Base-by-base conservation (phyloP, 2,888 invertebrate genomes). In the Arrhopalites spinosus region DNA sequence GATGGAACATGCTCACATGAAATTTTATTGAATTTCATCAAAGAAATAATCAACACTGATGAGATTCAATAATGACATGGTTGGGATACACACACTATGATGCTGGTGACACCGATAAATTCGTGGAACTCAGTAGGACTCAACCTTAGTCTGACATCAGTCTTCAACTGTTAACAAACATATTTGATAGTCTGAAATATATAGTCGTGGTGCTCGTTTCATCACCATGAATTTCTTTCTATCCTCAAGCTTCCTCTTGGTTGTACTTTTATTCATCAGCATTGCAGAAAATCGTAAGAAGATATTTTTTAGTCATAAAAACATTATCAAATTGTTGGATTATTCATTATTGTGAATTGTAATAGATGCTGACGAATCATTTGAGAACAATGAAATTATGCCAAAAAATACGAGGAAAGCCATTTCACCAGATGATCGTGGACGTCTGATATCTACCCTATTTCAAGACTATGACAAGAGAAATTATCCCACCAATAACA, bases 401-500 rank as follows among this genome's bases (percentile, higher is more conserved):
- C 56, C 70, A 2, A 70, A 56, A n/a, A 30, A 13, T 7, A 36
- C 36, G 11, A 30, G 20, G 61, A 72, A 43, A 61, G 29, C 13
- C 73, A 74, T 3, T 72, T 43, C 3, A 63, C 36, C 61, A 2
- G 68, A 8, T 17, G 79, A 79, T 36, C 71, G 79, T 7, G 72
- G 67, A 23, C 53, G 72, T 25, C 73, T 80, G 11, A 29, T 80
- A n/a, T 17, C n/a, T 11, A 73, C 78, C 13, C 30, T 80, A 15
- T 67, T 78, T 13, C 36, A 20, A n/a, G 66, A 67, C 13, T 80
- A 80, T 63, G 78, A 78, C 73, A 73, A 72, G n/a, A 23, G 50
- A 23, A 78, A 77, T 36, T 78, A 80, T 64, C 80, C 80, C 0
- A 71, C 72, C 15, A 71, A 80, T 68, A 43, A 66, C 7, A 74